phyloP scores from a whole-genome alignment of 2,888 invertebrate species.

The Scaptomyza caliginosa region DNA sequence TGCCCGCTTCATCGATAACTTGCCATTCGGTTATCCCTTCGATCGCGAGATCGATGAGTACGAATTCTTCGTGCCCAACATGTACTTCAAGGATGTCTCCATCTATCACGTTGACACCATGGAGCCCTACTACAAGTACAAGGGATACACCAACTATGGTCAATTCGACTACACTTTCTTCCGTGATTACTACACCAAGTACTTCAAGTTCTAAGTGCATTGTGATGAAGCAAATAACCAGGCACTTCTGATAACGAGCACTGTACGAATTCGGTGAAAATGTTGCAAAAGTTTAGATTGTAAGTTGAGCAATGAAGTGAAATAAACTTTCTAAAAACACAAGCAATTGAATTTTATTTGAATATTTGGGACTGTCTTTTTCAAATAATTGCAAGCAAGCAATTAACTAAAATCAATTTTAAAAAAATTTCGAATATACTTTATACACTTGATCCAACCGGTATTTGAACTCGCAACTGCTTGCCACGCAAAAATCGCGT shows the following conservation, averaged over 20 bases:
- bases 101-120: conserved; percentile 87
- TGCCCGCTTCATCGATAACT: conserved; percentile 86
- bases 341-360: background rate
- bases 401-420: background rate
- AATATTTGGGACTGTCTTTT: background rate
- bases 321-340: conserved; percentile 63
- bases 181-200: conserved; percentile 70
- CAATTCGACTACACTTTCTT: conserved; percentile 76
- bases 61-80: conserved; percentile 88
- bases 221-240: background rate
- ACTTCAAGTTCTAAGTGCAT: conserved; percentile 53
- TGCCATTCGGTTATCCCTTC: conserved; percentile 90
- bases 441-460: too few species aligned
- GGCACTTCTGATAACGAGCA: conserved; percentile 9
- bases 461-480: background rate
- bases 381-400: too few species aligned
- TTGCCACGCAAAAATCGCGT: too few species aligned
- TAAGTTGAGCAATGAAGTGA: conserved; percentile 55
- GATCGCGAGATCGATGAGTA: conserved; percentile 87
- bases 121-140: conserved; percentile 71
- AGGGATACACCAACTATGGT: conserved; percentile 71
- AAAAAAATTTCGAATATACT: too few species aligned
- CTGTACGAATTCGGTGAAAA: conserved; percentile 22
- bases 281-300: conserved; percentile 25
- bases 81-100: conserved; percentile 87